phyloP scores from a whole-genome alignment of 2,888 invertebrate species.

The Zaprionus lineosus region DNA sequence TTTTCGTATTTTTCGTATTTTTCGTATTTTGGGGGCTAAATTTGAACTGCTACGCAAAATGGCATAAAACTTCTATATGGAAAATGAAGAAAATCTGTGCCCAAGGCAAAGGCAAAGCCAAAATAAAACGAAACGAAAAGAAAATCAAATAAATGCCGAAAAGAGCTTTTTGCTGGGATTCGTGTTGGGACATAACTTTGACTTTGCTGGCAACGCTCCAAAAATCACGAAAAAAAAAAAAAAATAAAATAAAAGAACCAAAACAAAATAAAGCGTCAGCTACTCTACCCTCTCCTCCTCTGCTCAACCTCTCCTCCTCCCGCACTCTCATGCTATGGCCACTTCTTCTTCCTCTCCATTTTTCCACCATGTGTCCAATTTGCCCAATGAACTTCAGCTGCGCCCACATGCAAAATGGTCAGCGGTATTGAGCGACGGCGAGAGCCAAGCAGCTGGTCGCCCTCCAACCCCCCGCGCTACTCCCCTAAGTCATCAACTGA shows the following conservation, averaged over 20 bases:
- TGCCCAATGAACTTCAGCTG: conserved; percentile 43
- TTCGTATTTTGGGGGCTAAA: conserved; percentile 26
- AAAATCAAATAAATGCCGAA: conserved; percentile 13
- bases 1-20: background rate
- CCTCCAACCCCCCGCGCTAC: no score
- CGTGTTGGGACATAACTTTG: conserved; percentile 38
- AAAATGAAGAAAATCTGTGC: conserved; percentile 59
- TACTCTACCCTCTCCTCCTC: background rate
- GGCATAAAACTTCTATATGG: conserved; percentile 47
- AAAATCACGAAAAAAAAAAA: conserved; percentile 12
- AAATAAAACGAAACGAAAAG: conserved; percentile 6
- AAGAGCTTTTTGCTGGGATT: conserved; percentile 12
- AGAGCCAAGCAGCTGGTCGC: background rate
- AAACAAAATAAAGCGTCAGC: no score
- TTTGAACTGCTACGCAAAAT: conserved; percentile 33
- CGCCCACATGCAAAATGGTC: conserved; percentile 34
- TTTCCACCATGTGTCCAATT: background rate
- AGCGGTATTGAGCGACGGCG: conserved; percentile 17
- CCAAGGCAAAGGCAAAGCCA: conserved; percentile 14
- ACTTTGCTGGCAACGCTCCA: conserved; percentile 46
- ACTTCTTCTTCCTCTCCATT: background rate
- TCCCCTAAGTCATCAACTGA: no score
- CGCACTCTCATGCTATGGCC: no score
- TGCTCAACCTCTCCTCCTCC: background rate
- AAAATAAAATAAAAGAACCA: no score